phyloP scores from a whole-genome alignment of 2,888 invertebrate genomes.

The Andricus curvator region DNA sequence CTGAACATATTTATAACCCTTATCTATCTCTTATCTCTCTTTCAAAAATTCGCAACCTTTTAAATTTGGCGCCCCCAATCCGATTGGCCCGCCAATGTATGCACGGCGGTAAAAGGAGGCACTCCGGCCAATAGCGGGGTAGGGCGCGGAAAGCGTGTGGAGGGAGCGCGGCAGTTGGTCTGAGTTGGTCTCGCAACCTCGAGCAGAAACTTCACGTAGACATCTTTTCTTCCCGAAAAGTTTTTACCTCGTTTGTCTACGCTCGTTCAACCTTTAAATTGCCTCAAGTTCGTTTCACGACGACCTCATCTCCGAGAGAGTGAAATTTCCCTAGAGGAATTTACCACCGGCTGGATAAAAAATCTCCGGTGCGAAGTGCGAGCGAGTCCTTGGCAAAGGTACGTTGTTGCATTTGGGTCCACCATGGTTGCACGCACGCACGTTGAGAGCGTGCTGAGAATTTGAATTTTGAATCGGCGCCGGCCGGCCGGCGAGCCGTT shows the following conservation, averaged over 20 bases:
- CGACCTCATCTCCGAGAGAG: not conserved
- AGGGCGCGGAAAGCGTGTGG: slow-evolving; percentile 56
- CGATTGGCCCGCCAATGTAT: slow-evolving; percentile 57
- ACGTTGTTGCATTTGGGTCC: slow-evolving; percentile 58
- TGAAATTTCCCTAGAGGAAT: slow-evolving; percentile 9
- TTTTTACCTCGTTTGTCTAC: not conserved
- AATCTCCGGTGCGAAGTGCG: slow-evolving; percentile 38
- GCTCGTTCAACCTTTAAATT: not conserved
- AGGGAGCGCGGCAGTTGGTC: slow-evolving; percentile 68
- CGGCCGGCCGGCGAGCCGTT: slow-evolving; percentile 48
- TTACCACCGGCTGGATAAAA: slow-evolving; percentile 29
- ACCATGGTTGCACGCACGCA: slow-evolving; percentile 51
- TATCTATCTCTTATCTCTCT: not conserved
- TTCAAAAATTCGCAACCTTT: not conserved
- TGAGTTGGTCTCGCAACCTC: slow-evolving; percentile 64
- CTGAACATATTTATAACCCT: not conserved
- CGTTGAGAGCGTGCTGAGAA: slow-evolving; percentile 49
- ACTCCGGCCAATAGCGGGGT: slow-evolving; percentile 58
- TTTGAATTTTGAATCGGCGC: slow-evolving; percentile 64
- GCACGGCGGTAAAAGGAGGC: slow-evolving; percentile 45
- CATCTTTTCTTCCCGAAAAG: slow-evolving; percentile 23
- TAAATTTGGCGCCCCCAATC: not conserved
- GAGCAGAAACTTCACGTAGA: slow-evolving; percentile 19
- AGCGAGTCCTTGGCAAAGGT: slow-evolving; percentile 52
- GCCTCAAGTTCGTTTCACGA: not conserved